Evolutionary conservation across 2,113 vertebrate genomes (phyloP).

Genomic region (Bos javanicus): DNA sequence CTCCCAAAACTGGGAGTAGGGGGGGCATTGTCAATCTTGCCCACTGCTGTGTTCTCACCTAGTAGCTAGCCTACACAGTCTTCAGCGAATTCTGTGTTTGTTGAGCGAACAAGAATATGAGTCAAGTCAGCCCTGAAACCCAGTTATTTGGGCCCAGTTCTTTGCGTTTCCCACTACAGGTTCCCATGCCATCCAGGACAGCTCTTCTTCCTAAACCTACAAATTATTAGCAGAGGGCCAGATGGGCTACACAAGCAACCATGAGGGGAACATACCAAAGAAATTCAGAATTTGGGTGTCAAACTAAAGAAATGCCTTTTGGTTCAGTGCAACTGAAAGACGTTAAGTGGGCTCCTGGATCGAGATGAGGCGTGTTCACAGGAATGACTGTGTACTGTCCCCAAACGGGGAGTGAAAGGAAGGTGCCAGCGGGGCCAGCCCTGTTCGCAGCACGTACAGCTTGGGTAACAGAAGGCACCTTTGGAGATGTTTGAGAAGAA

Average conservation of each 20-base stretch:
- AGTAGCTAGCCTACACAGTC: rapidly evolving
- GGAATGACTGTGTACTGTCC: not conserved
- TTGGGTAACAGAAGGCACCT: not conserved
- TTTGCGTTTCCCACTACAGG: not conserved
- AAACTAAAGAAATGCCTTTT: not conserved
- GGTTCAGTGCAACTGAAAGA: not conserved
- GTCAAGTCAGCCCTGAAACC: not conserved
- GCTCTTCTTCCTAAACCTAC: not conserved
- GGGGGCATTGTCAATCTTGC: rapidly evolving
- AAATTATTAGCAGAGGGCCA: not conserved
- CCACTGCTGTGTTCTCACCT: not conserved
- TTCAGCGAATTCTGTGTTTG: not conserved
- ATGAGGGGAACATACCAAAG: not conserved
- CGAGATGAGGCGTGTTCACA: not conserved
- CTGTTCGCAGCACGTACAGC: no score
- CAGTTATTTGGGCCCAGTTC: not conserved
- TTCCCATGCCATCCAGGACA: not conserved
- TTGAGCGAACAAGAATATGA: not conserved
- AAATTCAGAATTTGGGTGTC: not conserved
- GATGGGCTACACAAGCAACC: not conserved
- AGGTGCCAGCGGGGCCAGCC: rapidly evolving
- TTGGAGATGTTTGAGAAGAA: not conserved
- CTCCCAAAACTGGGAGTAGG: not conserved
- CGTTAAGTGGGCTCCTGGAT: not conserved
- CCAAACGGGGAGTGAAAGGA: not conserved